Evolutionary conservation across 1,140 invertebrate species (phyloP), one percentile per base, ranked within the genome.

Genomic region (Chelonus insularis): DNA sequence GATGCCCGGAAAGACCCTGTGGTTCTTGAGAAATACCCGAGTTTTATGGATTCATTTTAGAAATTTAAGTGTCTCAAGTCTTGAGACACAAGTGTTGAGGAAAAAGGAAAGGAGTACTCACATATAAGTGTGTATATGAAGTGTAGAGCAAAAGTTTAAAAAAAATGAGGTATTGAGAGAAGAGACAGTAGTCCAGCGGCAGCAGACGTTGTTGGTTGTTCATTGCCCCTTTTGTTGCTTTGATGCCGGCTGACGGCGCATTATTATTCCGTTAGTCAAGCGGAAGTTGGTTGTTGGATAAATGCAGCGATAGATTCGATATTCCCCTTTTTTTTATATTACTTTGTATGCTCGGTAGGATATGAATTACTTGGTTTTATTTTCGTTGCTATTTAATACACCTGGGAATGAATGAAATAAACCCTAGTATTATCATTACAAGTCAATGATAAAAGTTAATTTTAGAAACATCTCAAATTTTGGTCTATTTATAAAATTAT

Each of bases 241-340:
- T 55, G 36, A 55, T 55, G 36, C 34, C 52, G 34, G 52, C 52
- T 55, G 52, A 55, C 52, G 52, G 52, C 52, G 34, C 52, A 55
- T 55, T 55, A 55, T 55, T 55, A 55, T 55, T 37, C 52, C 52
- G 52, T 55, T 55, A 55, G 52, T 18, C 20, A 14, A 39, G 52
- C 52, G 52, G 52, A 55, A 55, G 52, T 55, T 55, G n/a, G 52
- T 55, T 55, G 52, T 55, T 55, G 52, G 52, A 37, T 55, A 55
- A 55, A 55, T 55, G 52, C 52, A 55, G 34, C 34, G 34, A 55
- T 55, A 55, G 52, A 55, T 55, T 55, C 52, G 7, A 55, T 55
- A 55, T 55, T 21, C 21, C 34, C 52, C 52, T 25, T 29, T n/a
- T n/a, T n/a, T n/a, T 39, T 55, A 14, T 14, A 16, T 7, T 37